Evolutionary conservation across 2,888 invertebrate species (phyloP), one percentile per base, ranked within the genome.

Genomic region (Scaptomyza polygonia): DNA sequence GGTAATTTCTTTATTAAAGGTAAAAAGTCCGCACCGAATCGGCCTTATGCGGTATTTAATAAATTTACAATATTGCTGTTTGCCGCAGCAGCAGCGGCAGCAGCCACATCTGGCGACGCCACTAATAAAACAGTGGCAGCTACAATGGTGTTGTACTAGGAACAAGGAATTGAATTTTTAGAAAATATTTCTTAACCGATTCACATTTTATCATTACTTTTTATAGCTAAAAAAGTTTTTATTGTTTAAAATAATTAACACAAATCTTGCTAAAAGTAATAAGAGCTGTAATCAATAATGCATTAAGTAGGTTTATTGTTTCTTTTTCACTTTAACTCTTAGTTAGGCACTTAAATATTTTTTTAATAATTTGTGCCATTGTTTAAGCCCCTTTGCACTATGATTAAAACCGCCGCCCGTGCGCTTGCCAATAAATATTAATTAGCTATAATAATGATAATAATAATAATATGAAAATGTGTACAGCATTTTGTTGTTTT

Each of bases 1-100:
- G 88, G 64, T 67, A 82, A 82, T 86, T 82, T 79, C 80, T 79
- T 82, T 70, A 87, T 87, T 70, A 87, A 82, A 82, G 77, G 25
- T 25, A 64, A 74, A 65, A 62, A 55, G 45, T 58, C 47, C 59
- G 2, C 44, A 44, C 68, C 65, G 76, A 87, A 81, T 81, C 85
- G 81, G 76, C 85, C 66, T 78, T 69, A 72, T 81, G 69, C 65
- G 72, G 67, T 81, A 78, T 30, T 30, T 11, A 81, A 75, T 74
- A 81, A 79, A 86, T 85, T 82, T 75, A 65, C 76, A 82, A 86
- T 85, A 77, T 69, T 72, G 69, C 61, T 65, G 54, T 63, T 63
- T 71, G 62, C 48, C 25, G 25, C 59, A 34, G 21, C 21, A 12
- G 47, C 55, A 32, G 49, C 55, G 5, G 2, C n/a, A 2, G 34